These are phyloP conservation scores for Dendrolimus pini DNA, from an alignment of 2,888 invertebrate species.

Conservation along the genomic window DNA sequence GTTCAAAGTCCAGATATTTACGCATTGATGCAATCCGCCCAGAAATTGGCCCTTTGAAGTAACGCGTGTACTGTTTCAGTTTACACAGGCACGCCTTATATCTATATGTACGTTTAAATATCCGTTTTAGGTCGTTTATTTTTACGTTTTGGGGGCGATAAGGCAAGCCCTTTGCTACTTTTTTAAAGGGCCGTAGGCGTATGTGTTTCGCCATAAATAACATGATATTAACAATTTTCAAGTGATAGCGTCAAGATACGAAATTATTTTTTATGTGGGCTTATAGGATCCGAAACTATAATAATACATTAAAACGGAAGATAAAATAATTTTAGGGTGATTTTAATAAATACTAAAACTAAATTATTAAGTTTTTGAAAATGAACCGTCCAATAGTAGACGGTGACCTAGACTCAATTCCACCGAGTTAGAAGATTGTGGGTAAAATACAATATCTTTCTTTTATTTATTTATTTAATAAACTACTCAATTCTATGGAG, in stretches of 20 bases:
- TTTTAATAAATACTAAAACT: too few species aligned
- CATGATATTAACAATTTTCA: slow-evolving; percentile 1
- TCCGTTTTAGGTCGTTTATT: slow-evolving; percentile 19
- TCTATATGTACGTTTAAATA: slow-evolving; percentile 3
- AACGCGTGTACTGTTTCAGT: slow-evolving; percentile 14
- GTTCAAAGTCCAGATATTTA: not conserved
- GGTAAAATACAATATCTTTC: too few species aligned
- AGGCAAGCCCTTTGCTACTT: slow-evolving; percentile 8
- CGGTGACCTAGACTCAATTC: too few species aligned
- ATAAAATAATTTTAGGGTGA: too few species aligned
- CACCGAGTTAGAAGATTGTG: too few species aligned
- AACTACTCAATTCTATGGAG: too few species aligned
- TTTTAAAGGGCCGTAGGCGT: slow-evolving; percentile 1
- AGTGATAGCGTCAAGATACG: not conserved
- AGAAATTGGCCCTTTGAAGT: slow-evolving; percentile 6
- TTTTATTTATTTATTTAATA: too few species aligned
- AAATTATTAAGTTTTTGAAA: too few species aligned
- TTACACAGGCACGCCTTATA: slow-evolving; percentile 4
- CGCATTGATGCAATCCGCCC: not conserved
- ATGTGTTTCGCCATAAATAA: not conserved
- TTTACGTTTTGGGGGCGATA: slow-evolving; percentile 5
- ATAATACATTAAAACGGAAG: too few species aligned
- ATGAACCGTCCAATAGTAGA: too few species aligned
- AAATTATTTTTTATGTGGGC: slow-evolving; percentile 1
- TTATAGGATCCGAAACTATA: too few species aligned